These are phyloP conservation scores for Drosophila insularis DNA, from an alignment of 1,140 invertebrate genomes.

Conservation along the genomic window DNA sequence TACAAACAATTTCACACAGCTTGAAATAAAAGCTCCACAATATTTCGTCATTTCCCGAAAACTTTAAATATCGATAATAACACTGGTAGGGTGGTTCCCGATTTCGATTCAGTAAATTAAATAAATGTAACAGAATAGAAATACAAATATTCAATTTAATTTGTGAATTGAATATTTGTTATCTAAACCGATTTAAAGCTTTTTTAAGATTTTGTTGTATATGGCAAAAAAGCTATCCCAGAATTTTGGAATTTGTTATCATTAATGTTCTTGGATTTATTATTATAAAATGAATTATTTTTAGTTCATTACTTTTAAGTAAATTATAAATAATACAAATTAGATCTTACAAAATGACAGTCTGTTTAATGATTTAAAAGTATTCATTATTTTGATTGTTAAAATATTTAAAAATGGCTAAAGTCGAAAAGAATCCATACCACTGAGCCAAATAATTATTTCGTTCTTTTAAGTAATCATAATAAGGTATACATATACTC, in stretches of 20 bases:
- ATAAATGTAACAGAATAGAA: no score
- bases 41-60: background rate
- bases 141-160: no score
- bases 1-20: background rate
- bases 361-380: background rate
- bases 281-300: no score
- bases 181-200: no score
- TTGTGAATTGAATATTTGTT: no score
- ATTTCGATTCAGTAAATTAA: no score
- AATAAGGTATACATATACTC: constrained; percentile 31
- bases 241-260: no score
- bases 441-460: background rate
- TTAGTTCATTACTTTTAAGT: background rate
- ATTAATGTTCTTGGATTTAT: no score
- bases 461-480: constrained; percentile 23
- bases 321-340: background rate
- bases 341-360: background rate
- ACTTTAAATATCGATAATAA: background rate
- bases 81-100: no score
- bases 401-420: background rate
- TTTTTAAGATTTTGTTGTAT: no score
- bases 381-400: no score
- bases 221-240: no score
- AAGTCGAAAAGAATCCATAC: background rate
- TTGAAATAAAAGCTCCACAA: background rate